Conservation (phyloP, 1,140 invertebrate genomes). For the Subanguina moxae region DNA sequence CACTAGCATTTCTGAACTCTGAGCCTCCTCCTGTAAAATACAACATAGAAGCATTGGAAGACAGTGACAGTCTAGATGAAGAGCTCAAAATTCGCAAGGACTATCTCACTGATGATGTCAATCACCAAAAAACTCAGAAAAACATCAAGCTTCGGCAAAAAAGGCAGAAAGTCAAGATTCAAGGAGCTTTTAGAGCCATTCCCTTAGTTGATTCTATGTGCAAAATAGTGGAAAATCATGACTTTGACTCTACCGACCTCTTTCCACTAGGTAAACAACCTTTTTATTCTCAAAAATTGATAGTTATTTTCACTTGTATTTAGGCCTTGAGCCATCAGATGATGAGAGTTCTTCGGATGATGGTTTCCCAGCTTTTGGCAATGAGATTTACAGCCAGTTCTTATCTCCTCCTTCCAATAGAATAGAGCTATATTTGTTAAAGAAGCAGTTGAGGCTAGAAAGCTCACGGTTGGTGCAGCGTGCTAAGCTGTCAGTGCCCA, state of each 20-base stretch:
- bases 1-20: background rate
- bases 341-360: slow-evolving; percentile 46
- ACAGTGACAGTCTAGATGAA: slow-evolving; percentile 25
- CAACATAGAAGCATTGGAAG: slow-evolving; percentile 1
- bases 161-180: slow-evolving; percentile 34
- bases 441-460: slow-evolving; percentile 35
- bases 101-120: slow-evolving; percentile 11
- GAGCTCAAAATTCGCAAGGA: slow-evolving; percentile 21
- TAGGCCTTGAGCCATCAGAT: slow-evolving; percentile 47
- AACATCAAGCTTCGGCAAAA: slow-evolving; percentile 41
- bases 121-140: slow-evolving; percentile 26
- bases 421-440: slow-evolving; percentile 43
- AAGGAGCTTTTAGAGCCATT: slow-evolving; percentile 40
- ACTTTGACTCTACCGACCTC: slow-evolving; percentile 45
- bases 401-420: background rate
- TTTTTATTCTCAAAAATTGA: background rate
- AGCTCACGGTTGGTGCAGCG: slow-evolving; percentile 29
- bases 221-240: slow-evolving; percentile 34
- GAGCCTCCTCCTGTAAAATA: slow-evolving; percentile 6
- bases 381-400: background rate
- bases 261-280: slow-evolving; percentile 42
- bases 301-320: slow-evolving; percentile 3
- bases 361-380: slow-evolving; percentile 13
- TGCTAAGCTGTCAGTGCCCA: slow-evolving; percentile 35
- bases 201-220: slow-evolving; percentile 45